These are phyloP conservation scores for Galbula dea DNA, from an alignment of 2,113 vertebrate genomes.

Conservation along the genomic window DNA sequence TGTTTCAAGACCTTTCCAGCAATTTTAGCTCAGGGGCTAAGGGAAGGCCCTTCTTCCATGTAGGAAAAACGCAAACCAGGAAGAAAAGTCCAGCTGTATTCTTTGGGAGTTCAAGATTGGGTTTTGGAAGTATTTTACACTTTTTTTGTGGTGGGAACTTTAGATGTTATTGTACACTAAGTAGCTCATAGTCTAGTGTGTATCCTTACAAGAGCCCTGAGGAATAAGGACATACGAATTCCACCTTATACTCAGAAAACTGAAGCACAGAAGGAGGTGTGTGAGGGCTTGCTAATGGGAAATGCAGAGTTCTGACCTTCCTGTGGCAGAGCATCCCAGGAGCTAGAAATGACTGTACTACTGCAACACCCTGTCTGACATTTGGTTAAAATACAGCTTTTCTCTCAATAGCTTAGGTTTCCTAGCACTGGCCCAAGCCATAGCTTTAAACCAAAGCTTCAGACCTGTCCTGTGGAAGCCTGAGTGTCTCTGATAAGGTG, in stretches of 20 bases:
- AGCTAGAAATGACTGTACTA: rapidly evolving
- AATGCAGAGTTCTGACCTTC: not conserved
- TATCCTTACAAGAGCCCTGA: not conserved
- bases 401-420: rapidly evolving
- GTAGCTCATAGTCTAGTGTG: not conserved
- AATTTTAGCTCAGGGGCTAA: not conserved
- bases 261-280: not conserved
- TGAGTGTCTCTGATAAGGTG: not conserved
- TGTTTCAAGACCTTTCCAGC: constrained; percentile 7
- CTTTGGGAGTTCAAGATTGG: not conserved
- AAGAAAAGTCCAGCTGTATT: not conserved
- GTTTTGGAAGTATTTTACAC: not conserved
- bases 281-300: not conserved
- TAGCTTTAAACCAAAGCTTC: not conserved
- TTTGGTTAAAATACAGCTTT: not conserved
- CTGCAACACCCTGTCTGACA: not conserved
- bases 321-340: not conserved
- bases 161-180: not conserved
- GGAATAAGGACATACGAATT: not conserved
- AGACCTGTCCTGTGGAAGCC: not conserved
- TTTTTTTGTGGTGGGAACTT: not conserved
- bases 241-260: rapidly evolving
- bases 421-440: not conserved
- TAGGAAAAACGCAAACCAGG: not conserved
- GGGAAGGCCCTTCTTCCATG: not conserved